Evolutionary conservation across 2,888 invertebrate genomes (phyloP).

Genomic region (Margaritifera margaritifera): DNA sequence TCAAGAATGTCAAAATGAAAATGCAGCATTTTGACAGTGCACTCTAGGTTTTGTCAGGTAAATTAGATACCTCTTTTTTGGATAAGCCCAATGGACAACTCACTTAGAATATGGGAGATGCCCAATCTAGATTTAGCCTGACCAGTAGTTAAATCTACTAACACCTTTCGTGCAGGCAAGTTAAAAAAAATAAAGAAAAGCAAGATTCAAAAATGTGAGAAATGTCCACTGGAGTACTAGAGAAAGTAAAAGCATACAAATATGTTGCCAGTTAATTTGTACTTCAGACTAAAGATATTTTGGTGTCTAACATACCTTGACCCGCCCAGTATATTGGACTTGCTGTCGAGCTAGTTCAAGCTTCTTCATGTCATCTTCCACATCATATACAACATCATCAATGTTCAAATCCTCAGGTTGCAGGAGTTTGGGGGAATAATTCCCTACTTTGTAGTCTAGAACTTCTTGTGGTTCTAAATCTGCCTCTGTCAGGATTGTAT

Average conservation of each 20-base stretch:
- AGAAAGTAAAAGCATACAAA: not conserved
- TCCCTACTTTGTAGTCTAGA: conserved; percentile 84
- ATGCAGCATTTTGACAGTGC: conserved; percentile 2
- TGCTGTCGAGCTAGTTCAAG: conserved; percentile 83
- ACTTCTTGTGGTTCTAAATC: conserved; percentile 76
- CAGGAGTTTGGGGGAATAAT: conserved; percentile 87
- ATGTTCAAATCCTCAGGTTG: conserved; percentile 78
- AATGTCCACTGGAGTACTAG: not conserved
- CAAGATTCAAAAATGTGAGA: not conserved
- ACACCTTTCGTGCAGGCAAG: too few species aligned
- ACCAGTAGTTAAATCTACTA: too few species aligned
- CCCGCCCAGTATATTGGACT: conserved; percentile 74
- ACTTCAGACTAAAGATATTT: not conserved
- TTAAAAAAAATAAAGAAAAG: not conserved
- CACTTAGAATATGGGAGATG: too few species aligned
- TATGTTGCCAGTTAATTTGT: not conserved
- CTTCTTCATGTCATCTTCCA: conserved; percentile 84
- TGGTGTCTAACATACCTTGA: conserved; percentile 72
- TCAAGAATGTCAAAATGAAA: too few species aligned
- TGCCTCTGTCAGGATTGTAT: conserved; percentile 74
- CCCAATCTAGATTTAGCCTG: too few species aligned
- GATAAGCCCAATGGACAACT: too few species aligned
- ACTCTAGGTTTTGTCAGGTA: not conserved
- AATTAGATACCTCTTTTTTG: too few species aligned
- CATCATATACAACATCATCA: conserved; percentile 84